Evolutionary conservation across 2,113 vertebrate genomes (phyloP).

Genomic region (Crotalus horridus): DNA sequence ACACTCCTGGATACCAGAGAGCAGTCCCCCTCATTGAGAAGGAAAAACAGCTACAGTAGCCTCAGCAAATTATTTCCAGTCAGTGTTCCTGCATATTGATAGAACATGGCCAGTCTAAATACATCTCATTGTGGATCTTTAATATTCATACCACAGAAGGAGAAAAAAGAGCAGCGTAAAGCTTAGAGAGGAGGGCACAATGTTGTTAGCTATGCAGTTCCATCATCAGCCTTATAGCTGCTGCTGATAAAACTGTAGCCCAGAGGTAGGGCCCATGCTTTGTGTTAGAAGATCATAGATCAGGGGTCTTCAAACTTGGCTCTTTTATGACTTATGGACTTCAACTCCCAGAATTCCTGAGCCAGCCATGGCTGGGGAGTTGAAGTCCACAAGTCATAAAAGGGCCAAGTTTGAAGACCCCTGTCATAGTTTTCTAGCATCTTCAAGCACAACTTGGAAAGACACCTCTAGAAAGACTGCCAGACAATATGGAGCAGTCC

Average conservation of each 20-base stretch:
- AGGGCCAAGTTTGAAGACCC: no score
- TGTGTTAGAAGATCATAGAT: neutral
- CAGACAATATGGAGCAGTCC: neutral
- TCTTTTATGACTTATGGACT: no score
- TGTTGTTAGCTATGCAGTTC: neutral
- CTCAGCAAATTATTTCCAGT: neutral
- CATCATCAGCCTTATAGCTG: neutral
- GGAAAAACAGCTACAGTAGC: neutral
- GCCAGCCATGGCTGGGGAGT: no score
- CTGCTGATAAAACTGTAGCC: neutral
- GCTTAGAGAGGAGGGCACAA: neutral
- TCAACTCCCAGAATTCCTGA: no score
- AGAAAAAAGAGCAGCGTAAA: neutral
- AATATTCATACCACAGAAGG: neutral
- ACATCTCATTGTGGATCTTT: neutral
- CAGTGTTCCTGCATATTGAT: neutral
- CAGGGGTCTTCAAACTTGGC: no score
- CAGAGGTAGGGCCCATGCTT: neutral
- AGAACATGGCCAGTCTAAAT: neutral
- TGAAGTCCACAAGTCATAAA: no score
- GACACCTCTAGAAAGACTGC: neutral
- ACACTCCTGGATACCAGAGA: neutral
- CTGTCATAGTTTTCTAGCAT: neutral
- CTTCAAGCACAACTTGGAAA: neutral
- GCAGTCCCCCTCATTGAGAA: neutral